Conservation (phyloP, 2,113 vertebrate genomes). For the Bettongia penicillata region DNA sequence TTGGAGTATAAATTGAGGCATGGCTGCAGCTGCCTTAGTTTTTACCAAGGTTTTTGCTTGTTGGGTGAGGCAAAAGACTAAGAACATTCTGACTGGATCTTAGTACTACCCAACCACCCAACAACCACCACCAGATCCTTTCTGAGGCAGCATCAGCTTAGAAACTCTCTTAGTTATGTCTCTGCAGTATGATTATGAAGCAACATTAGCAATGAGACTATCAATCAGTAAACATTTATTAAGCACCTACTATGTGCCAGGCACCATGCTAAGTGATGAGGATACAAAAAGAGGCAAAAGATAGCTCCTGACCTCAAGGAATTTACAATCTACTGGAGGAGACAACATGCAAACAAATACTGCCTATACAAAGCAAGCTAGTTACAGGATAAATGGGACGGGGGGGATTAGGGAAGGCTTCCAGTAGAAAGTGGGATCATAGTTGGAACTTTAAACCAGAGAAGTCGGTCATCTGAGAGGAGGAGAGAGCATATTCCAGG, state of each 20-base stretch:
- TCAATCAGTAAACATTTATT: not conserved
- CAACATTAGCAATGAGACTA: not conserved
- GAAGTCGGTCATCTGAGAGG: not conserved
- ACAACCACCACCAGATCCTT: not conserved
- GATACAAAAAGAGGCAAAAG: not conserved
- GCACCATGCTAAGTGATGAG: not conserved
- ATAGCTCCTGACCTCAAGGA: not conserved
- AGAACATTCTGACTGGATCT: not conserved
- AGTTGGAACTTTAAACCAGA: not conserved
- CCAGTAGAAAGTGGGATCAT: too few species aligned
- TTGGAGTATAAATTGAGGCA: not conserved
- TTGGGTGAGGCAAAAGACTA: not conserved
- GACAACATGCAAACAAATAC: not conserved
- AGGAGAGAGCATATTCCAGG: not conserved
- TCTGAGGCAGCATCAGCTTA: not conserved
- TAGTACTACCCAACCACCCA: not conserved
- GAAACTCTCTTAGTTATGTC: not conserved
- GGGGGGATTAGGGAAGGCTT: too few species aligned
- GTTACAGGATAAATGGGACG: not conserved
- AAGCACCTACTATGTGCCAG: not conserved
- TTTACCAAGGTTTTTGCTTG: not conserved
- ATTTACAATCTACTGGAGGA: not conserved
- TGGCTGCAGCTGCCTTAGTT: not conserved
- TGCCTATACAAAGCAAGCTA: not conserved
- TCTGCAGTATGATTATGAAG: not conserved